Percentiles rank a stretch among this genome's conserved stretches.
These are phyloP conservation scores for Cataglyphis livida DNA, from an alignment of 2,888 invertebrate genomes.

Conservation along the genomic window DNA sequence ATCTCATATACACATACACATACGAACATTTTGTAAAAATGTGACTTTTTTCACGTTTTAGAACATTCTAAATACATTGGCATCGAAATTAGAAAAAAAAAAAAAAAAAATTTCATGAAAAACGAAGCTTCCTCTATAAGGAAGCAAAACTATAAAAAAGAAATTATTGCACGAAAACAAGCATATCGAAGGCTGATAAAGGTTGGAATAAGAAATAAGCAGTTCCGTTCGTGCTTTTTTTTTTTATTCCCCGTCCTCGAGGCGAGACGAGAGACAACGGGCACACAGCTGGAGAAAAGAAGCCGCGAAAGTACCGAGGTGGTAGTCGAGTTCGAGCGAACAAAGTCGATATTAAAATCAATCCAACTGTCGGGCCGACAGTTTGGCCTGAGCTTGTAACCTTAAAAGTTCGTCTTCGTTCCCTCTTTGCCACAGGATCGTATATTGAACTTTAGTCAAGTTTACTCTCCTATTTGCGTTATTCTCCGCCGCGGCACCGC, in stretches of 20 bases:
- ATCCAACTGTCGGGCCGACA: constrained; percentile 82
- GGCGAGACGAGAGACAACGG: not conserved
- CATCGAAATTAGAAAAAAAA: too few species aligned
- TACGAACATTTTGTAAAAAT: too few species aligned
- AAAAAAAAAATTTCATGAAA: too few species aligned
- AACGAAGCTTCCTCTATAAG: too few species aligned
- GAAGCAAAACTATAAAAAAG: not conserved
- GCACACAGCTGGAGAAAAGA: constrained; percentile 52
- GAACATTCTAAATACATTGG: too few species aligned
- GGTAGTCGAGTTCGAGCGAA: constrained; percentile 73
- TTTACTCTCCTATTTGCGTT: constrained; percentile 83
- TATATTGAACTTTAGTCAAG: constrained; percentile 83
- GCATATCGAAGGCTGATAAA: not conserved
- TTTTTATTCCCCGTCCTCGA: constrained; percentile 25
- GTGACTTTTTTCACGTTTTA: too few species aligned
- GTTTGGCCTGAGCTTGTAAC: constrained; percentile 82
- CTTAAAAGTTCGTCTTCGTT: constrained; percentile 74
- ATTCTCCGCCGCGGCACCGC: constrained; percentile 58
- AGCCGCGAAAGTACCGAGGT: constrained; percentile 65
- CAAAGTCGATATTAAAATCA: constrained; percentile 85
- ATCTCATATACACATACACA: too few species aligned
- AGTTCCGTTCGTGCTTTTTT: not conserved
- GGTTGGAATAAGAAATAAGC: constrained; percentile 47
- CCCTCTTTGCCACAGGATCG: constrained; percentile 56
- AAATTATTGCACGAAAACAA: not conserved